Conservation (phyloP, 1,140 invertebrate genomes). For the Euwallacea similis region DNA sequence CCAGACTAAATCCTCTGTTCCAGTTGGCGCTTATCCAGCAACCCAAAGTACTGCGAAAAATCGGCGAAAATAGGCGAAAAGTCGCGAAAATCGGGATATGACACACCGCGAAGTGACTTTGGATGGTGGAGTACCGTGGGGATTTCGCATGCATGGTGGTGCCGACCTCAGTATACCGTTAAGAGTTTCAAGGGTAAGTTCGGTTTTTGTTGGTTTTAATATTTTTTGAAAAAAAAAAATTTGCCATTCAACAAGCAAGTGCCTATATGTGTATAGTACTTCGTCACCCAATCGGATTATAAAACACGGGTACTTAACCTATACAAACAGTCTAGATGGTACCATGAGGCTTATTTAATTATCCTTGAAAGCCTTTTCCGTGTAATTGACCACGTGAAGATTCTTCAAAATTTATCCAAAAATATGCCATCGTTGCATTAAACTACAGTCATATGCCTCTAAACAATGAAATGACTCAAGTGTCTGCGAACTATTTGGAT, state of each 20-base stretch:
- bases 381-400: too few species aligned
- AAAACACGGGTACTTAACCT: background rate
- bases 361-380: too few species aligned
- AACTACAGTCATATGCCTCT: too few species aligned
- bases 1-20: conserved; percentile 22
- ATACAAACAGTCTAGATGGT: background rate
- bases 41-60: conserved; percentile 14
- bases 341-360: too few species aligned
- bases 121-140: conserved; percentile 83
- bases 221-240: background rate
- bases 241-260: background rate
- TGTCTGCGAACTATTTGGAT: too few species aligned
- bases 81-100: conserved; percentile 55
- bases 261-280: background rate
- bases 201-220: background rate
- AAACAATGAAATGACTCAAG: too few species aligned
- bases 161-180: conserved; percentile 72
- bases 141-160: conserved; percentile 85
- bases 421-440: too few species aligned
- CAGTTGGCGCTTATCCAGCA: conserved; percentile 30
- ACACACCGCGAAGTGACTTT: conserved; percentile 71
- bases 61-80: conserved; percentile 27
- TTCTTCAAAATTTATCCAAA: too few species aligned
- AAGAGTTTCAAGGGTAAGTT: conserved; percentile 77
- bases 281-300: too few species aligned